A percentile compares a stretch with the other conserved stretches of the same genome.
phyloP scores from a whole-genome alignment of 1,140 invertebrate species.

The Pararge aegeria region DNA sequence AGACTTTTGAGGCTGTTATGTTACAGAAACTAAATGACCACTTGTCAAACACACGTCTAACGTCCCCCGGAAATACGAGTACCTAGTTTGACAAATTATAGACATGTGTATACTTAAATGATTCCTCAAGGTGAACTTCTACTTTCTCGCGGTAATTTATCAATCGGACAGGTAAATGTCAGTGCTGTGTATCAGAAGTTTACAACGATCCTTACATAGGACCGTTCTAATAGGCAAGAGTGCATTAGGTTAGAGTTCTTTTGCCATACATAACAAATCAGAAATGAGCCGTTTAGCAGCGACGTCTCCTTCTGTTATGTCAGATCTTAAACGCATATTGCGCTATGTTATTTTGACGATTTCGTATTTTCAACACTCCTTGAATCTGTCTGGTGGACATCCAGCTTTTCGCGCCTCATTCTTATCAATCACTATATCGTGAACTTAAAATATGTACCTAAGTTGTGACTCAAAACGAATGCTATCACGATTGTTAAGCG shows the following conservation, averaged over 20 bases:
- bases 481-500: constrained; percentile 37
- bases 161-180: constrained; percentile 18
- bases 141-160: constrained; percentile 35
- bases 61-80: constrained; percentile 18
- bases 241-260: too few relatives aligned
- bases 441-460: constrained; percentile 37
- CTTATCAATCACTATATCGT: constrained; percentile 36
- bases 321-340: too few relatives aligned
- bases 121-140: constrained; percentile 41
- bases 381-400: too few relatives aligned
- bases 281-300: too few relatives aligned
- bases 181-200: background rate
- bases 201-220: too few relatives aligned
- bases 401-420: constrained; percentile 43
- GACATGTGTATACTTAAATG: constrained; percentile 44
- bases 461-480: constrained; percentile 52
- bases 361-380: too few relatives aligned
- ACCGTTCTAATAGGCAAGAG: too few relatives aligned
- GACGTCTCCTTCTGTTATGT: too few relatives aligned
- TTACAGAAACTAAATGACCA: constrained; percentile 12
- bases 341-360: too few relatives aligned
- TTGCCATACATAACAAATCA: too few relatives aligned
- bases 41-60: constrained; percentile 5
- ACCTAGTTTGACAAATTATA: constrained; percentile 28
- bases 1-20: too few relatives aligned